These are phyloP conservation scores for Clytia hemisphaerica DNA, from an alignment of 30 jellyfish, hydroid and myxozoan genomes.

Conservation along the genomic window DNA sequence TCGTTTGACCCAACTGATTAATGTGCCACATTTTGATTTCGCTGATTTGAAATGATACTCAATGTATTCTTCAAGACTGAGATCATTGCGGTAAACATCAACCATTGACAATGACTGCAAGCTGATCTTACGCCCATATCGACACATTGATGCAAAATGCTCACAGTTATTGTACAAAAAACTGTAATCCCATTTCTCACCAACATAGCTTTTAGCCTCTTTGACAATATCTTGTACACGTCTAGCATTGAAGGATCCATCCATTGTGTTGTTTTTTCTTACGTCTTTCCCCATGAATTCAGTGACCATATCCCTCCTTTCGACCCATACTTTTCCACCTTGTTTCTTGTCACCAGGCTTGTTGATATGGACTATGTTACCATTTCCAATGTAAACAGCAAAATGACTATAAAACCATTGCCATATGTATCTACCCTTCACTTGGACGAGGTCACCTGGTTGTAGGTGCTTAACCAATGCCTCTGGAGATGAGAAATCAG, in stretches of 20 bases:
- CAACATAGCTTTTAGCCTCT: background rate
- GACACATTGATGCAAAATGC: slow-evolving; percentile 17
- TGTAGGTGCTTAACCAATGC: background rate
- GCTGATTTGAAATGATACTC: background rate
- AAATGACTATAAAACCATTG: slow-evolving; percentile 3
- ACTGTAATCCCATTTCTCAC: background rate
- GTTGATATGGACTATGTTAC: background rate
- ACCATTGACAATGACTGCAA: background rate
- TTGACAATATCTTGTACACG: background rate
- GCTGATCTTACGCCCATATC: background rate
- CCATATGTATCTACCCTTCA: background rate
- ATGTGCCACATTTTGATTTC: background rate
- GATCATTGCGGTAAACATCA: background rate
- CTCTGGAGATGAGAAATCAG: background rate
- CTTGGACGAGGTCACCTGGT: slow-evolving; percentile 1
- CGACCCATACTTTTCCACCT: background rate
- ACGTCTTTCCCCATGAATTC: background rate
- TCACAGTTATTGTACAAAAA: background rate
- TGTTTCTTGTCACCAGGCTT: no score
- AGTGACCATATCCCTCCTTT: background rate
- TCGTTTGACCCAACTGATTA: background rate
- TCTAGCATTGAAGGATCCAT: background rate
- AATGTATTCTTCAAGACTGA: background rate
- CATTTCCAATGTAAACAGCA: slow-evolving; percentile 1
- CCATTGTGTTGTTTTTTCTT: slow-evolving; percentile 5